Evolutionary conservation across 2,797 vertebrate species (phyloP), one percentile per base, ranked within the genome.

Genomic region (Lycodopsis pacificus): DNA sequence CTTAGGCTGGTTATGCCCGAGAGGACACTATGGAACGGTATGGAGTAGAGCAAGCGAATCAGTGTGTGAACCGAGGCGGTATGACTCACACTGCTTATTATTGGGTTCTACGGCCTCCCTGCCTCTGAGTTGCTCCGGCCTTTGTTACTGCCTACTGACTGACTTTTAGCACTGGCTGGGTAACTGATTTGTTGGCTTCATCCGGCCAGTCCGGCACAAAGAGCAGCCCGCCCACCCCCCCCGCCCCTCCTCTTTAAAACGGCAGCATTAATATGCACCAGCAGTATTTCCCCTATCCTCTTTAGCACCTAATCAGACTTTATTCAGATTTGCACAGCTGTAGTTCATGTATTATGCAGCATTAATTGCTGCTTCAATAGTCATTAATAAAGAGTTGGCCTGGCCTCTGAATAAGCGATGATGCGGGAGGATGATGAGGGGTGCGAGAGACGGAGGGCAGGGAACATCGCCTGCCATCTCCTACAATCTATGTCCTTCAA

Each of bases 311-410:
- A 94, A 95, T 95, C 93, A 94, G 89, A 86, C 88, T 89, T 92
- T 93, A 92, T 94, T 94, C 93, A 92, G 91, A 93, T 94, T 91
- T 93, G 91, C 91, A 91, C 95, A 95, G 93, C 93, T 94, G 94
- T 93, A 93, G 76, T 93, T 95, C 92, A 95, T 96, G 93, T 94
- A 93, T 95, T 95, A 95, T 95, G 94, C 95, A 95, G 90, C 89
- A 94, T 93, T 95, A 95, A 95, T 94, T 93, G 92, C 91, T 93
- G 87, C 93, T 93, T 93, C 86, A 93, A 90, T 93, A 94, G 93
- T 93, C 93, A 93, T 95, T 95, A 95, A 94, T 95, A 95, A 95
- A 92, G 89, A 86, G 89, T 83, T 80, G 89, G 73, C 72, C 72
- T 83, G 90, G 89, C 85, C 84, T 79, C 88, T 92, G 88, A 86